Conservation (phyloP, 92 coral and sea anemone genomes). For the Parazoanthus darwini region DNA sequence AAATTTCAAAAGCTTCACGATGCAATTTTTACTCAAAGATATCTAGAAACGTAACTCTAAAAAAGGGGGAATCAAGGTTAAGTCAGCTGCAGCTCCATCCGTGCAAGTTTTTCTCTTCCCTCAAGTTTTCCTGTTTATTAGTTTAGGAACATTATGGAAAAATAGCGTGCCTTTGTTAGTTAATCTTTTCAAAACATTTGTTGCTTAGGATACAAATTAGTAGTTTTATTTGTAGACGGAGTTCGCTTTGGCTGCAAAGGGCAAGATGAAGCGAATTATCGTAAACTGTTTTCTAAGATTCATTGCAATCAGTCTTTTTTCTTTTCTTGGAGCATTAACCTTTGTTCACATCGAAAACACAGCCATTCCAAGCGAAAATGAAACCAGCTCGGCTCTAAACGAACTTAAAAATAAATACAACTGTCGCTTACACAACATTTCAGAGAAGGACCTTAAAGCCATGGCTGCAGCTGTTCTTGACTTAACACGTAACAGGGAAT, state of each 20-base stretch:
- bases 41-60: background rate
- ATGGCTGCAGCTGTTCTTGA: conserved; percentile 2
- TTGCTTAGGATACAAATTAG: background rate
- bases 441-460: background rate
- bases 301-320: background rate
- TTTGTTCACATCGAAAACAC: conserved; percentile 9
- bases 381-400: background rate
- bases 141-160: background rate
- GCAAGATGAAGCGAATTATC: conserved; percentile 13
- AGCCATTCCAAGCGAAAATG: background rate
- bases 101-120: no score
- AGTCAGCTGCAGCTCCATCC: background rate
- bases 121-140: no score
- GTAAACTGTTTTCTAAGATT: background rate
- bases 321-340: conserved; percentile 2
- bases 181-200: background rate
- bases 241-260: background rate
- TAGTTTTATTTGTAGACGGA: background rate
- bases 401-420: conserved; percentile 9
- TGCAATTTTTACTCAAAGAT: background rate
- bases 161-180: background rate
- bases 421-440: conserved; percentile 1
- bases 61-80: background rate
- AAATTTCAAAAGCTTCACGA: background rate
- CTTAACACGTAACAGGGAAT: background rate